Percentiles rank a stretch among this genome's conserved stretches.
These are phyloP conservation scores for Formica aserva DNA, from an alignment of 2,888 invertebrate genomes.

Conservation along the genomic window DNA sequence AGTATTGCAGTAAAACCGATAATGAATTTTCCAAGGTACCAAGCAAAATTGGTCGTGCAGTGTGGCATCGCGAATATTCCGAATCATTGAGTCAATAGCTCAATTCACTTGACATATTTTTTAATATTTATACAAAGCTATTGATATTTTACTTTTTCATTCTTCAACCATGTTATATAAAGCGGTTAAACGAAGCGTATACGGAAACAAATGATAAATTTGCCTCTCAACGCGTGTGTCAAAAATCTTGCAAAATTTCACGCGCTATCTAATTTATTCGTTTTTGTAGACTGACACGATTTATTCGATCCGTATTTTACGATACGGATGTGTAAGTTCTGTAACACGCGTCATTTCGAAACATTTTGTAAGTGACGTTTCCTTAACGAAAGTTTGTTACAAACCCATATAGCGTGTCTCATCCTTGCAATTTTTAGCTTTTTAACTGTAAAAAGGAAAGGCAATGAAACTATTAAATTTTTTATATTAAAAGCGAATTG, in stretches of 20 bases:
- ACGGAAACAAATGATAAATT: conserved; percentile 43
- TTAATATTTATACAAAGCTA: not conserved
- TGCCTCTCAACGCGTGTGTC: not conserved
- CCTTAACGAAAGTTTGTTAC: not conserved
- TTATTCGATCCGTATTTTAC: not conserved
- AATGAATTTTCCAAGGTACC: conserved; percentile 82
- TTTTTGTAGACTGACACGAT: not conserved
- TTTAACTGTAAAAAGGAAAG: not conserved
- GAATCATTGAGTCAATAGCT: not conserved
- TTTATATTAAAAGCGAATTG: not conserved
- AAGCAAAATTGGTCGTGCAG: conserved; percentile 76
- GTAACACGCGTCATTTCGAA: not conserved
- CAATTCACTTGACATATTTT: not conserved
- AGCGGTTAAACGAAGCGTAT: conserved; percentile 1
- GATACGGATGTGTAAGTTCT: not conserved
- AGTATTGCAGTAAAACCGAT: conserved; percentile 80
- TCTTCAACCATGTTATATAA: not conserved
- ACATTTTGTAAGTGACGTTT: not conserved
- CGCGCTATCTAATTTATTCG: conserved; percentile 10
- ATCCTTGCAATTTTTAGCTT: not conserved
- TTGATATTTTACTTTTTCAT: not conserved
- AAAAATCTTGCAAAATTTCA: not conserved
- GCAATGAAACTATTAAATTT: not conserved
- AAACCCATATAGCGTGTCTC: not conserved
- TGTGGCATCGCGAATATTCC: conserved; percentile 63